These are phyloP conservation scores for Phalacrocorax pelagicus DNA, from an alignment of 2,113 vertebrate genomes.

Conservation along the genomic window DNA sequence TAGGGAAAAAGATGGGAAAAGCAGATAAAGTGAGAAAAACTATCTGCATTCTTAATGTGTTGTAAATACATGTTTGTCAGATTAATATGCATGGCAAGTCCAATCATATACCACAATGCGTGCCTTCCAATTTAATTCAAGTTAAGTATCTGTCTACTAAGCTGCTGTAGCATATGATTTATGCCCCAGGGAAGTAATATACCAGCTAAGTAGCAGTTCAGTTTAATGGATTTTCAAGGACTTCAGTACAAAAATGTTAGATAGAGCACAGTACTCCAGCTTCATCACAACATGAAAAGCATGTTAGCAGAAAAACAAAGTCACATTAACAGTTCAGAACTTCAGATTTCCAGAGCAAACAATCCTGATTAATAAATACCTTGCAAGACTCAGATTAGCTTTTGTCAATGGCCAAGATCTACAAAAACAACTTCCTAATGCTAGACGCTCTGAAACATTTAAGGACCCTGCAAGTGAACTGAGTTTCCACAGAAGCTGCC, in stretches of 20 bases:
- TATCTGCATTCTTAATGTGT: not conserved
- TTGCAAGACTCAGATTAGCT: not conserved
- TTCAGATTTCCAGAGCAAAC: not conserved
- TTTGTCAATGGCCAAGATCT: not conserved
- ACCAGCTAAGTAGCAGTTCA: slow-evolving; percentile 17
- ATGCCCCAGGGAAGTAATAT: slow-evolving; percentile 13
- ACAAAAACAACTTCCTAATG: slow-evolving; percentile 20
- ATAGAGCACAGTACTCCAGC: not conserved
- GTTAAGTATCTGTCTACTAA: slow-evolving; percentile 15
- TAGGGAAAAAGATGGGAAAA: not conserved
- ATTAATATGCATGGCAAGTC: slow-evolving; percentile 8
- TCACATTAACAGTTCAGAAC: not conserved
- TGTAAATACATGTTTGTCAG: slow-evolving; percentile 19
- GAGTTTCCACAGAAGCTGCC: slow-evolving; percentile 45
- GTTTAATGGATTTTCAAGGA: slow-evolving; percentile 54
- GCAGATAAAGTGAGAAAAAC: not conserved
- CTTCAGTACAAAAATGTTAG: not conserved
- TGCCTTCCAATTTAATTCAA: not conserved
- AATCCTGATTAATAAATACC: not conserved
- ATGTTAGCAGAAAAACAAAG: not conserved
- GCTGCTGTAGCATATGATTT: not conserved
- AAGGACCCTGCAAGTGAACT: not conserved
- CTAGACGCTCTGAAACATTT: not conserved
- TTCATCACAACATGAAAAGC: not conserved
- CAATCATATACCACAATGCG: not conserved